A percentile compares a stretch with the other conserved stretches of the same genome.
Conservation (phyloP, 2,888 invertebrate species). For the Chydorus sphaericus region DNA sequence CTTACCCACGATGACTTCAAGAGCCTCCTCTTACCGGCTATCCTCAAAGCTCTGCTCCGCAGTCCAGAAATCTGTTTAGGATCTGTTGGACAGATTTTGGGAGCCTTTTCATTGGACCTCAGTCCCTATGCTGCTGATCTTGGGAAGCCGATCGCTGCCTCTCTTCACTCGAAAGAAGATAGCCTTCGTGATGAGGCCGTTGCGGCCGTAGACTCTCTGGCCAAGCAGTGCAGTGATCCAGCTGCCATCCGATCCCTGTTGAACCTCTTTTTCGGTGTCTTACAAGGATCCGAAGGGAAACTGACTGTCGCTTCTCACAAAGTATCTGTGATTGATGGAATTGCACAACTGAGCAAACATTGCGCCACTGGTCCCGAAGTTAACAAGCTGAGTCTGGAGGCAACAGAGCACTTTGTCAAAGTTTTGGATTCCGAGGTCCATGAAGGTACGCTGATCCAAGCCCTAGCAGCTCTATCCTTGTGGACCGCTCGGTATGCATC, state of each 20-base stretch:
- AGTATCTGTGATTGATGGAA: constrained; percentile 64
- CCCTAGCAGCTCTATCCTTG: constrained; percentile 59
- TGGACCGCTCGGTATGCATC: constrained; percentile 47
- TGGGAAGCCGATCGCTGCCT: constrained; percentile 64
- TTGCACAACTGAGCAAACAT: constrained; percentile 57
- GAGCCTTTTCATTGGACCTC: constrained; percentile 54
- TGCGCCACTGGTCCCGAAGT: constrained; percentile 43
- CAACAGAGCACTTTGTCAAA: constrained; percentile 52
- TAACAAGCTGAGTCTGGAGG: constrained; percentile 42
- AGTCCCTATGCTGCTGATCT: constrained; percentile 62
- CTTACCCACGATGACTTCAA: constrained; percentile 54
- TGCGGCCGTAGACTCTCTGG: constrained; percentile 52
- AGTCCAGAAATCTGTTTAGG: constrained; percentile 83
- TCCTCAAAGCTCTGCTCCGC: constrained; percentile 80
- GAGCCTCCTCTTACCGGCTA: constrained; percentile 56
- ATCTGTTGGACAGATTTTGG: constrained; percentile 59
- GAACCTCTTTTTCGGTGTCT: constrained; percentile 50
- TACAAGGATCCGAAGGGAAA: constrained; percentile 81
- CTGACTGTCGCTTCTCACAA: constrained; percentile 76
- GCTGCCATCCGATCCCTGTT: constrained; percentile 51
- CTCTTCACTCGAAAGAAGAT: constrained; percentile 73
- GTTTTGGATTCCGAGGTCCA: constrained; percentile 77
- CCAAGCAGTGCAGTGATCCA: constrained; percentile 51
- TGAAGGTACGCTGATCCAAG: constrained; percentile 71
- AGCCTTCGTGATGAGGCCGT: constrained; percentile 55